Conservation (phyloP, 2,888 invertebrate genomes). For the Serripes groenlandicus region DNA sequence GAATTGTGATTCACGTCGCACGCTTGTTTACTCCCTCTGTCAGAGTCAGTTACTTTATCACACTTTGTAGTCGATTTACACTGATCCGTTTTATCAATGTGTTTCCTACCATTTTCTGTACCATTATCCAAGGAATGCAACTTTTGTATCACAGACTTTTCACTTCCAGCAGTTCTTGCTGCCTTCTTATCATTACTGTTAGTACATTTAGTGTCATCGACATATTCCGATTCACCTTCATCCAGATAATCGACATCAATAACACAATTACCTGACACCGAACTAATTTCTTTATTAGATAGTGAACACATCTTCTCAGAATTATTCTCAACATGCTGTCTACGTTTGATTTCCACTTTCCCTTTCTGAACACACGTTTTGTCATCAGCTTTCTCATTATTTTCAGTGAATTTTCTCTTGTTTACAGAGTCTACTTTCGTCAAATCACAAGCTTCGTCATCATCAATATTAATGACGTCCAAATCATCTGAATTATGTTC, state of each 20-base stretch:
- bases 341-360: background rate
- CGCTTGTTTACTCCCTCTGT: background rate
- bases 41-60: background rate
- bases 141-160: conserved; percentile 17
- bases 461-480: conserved; percentile 15
- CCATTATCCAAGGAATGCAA: conserved; percentile 7
- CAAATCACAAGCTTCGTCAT: conserved; percentile 10
- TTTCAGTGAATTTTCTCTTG: background rate
- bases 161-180: background rate
- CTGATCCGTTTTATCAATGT: background rate
- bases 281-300: background rate
- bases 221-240: background rate
- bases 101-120: background rate
- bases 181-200: conserved; percentile 1
- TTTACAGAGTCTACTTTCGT: background rate
- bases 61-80: background rate
- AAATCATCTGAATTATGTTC: background rate
- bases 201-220: background rate
- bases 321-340: background rate
- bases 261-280: background rate
- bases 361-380: background rate
- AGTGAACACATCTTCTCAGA: background rate
- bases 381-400: background rate
- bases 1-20: conserved; percentile 9
- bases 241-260: conserved; percentile 12